Evolutionary conservation across 2,113 vertebrate genomes (phyloP).

Genomic region (Apteryx mantelli): DNA sequence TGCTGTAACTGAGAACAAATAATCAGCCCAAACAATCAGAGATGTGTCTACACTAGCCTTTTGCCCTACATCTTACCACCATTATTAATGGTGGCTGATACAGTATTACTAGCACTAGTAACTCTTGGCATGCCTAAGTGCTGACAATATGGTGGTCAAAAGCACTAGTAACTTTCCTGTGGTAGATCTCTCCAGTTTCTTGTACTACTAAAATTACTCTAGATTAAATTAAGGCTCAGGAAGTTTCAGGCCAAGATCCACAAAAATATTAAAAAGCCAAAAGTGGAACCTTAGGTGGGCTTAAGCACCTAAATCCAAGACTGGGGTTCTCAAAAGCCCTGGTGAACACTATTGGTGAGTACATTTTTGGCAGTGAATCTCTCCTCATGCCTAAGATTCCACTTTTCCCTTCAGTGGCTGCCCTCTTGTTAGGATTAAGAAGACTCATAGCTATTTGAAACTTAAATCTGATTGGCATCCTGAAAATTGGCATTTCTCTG

Average conservation of each 20-base stretch:
- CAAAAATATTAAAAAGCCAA: neutral
- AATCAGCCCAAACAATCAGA: neutral
- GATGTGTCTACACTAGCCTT: slow-evolving; percentile 8
- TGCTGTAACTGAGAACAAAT: neutral
- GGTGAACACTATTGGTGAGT: neutral
- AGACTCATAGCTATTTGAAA: neutral
- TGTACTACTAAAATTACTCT: neutral
- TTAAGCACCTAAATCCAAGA: neutral
- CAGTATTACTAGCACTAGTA: neutral
- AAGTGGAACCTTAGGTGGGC: neutral
- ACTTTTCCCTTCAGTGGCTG: neutral
- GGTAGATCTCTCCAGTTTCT: neutral
- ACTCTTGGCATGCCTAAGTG: neutral
- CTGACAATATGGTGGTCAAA: neutral
- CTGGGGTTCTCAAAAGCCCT: neutral
- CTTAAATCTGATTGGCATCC: neutral
- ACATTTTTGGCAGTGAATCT: neutral
- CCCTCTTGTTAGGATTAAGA: neutral
- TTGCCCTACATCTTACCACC: neutral
- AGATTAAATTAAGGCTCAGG: neutral
- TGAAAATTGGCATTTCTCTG: neutral
- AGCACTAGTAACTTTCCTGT: neutral
- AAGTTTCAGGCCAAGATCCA: neutral
- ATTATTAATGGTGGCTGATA: neutral
- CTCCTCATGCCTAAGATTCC: neutral